Evolutionary conservation across 2,797 vertebrate species (phyloP).

Genomic region (Molossus molossus): DNA sequence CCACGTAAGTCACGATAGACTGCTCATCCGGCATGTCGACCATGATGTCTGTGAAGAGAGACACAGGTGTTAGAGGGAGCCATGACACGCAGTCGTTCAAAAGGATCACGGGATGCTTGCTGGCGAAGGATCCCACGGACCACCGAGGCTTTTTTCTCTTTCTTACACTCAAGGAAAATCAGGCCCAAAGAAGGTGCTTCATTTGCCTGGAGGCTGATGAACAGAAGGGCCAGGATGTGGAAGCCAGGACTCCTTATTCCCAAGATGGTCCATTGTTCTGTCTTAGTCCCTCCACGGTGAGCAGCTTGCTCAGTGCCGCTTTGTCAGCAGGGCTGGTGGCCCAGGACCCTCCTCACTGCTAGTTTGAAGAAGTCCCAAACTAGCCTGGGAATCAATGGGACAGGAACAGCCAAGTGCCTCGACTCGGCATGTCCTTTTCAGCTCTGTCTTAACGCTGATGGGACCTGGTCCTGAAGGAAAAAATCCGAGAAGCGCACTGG

Average conservation of each 20-base stretch:
- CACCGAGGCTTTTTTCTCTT: background rate
- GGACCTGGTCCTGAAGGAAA: background rate
- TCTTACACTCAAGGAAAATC: background rate
- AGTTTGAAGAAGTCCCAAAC: background rate
- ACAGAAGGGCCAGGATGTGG: background rate
- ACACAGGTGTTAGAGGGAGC: background rate
- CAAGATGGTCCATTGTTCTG: background rate
- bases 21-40: conserved; percentile 96
- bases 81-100: background rate
- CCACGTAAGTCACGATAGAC: conserved; percentile 97
- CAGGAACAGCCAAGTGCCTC: background rate
- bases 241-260: background rate
- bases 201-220: background rate
- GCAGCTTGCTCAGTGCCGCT: rapidly evolving
- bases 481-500: background rate
- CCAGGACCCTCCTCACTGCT: rapidly evolving
- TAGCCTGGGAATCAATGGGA: background rate
- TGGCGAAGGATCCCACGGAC: rapidly evolving
- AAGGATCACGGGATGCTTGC: rapidly evolving
- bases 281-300: background rate
- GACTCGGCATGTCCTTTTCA: rapidly evolving
- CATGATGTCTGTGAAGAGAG: conserved; percentile 93
- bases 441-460: rapidly evolving
- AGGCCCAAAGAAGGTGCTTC: background rate
- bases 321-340: background rate